phyloP scores from a whole-genome alignment of 2,113 vertebrate species.

The Panthera tigris region DNA sequence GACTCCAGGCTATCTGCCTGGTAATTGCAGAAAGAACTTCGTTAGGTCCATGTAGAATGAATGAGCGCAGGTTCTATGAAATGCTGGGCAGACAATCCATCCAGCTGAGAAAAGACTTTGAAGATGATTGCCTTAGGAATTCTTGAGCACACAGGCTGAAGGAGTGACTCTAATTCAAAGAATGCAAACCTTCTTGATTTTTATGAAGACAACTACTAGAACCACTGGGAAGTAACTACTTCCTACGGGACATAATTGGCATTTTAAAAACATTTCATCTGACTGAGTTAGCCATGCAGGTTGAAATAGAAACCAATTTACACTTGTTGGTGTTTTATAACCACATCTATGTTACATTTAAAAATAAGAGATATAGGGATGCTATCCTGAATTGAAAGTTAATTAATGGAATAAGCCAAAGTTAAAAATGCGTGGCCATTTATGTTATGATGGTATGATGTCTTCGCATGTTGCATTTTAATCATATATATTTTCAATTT shows the following conservation, averaged over 20 bases:
- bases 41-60: constrained; percentile 37
- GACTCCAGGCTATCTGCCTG: background rate
- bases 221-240: constrained; percentile 31
- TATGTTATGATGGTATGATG: background rate
- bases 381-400: background rate
- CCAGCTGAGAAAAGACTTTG: constrained; percentile 55
- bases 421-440: background rate
- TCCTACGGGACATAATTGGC: constrained; percentile 19
- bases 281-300: constrained; percentile 21
- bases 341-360: background rate
- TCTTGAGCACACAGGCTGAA: background rate
- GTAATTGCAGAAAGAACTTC: constrained; percentile 48
- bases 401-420: background rate
- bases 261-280: constrained; percentile 58
- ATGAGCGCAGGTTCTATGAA: background rate
- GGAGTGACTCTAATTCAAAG: constrained; percentile 60
- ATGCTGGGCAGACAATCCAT: constrained; percentile 28
- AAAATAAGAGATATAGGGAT: background rate
- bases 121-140: constrained; percentile 64
- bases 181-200: constrained; percentile 61
- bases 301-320: constrained; percentile 50
- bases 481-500: background rate
- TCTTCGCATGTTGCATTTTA: background rate
- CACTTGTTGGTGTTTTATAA: background rate
- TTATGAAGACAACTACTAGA: constrained; percentile 36